phyloP scores from a whole-genome alignment of 2,797 vertebrate species.

The Oophaga sylvatica region DNA sequence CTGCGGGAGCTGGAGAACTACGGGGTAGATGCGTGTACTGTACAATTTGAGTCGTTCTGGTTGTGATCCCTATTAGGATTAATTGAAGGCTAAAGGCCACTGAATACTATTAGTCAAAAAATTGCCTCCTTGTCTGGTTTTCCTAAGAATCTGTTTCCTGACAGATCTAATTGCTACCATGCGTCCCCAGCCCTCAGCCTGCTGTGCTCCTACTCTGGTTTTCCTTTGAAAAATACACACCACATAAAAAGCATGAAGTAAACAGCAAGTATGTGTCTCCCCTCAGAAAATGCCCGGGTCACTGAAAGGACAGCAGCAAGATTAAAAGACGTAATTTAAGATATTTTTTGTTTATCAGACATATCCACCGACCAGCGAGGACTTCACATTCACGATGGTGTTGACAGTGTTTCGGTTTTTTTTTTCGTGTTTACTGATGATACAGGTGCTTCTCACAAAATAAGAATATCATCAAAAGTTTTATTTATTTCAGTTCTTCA shows the following conservation, averaged over 20 bases:
- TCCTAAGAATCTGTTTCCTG: conserved; percentile 44
- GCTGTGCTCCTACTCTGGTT: conserved; percentile 35
- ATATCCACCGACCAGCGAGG: conserved; percentile 53
- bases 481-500: no score
- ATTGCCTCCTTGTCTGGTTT: conserved; percentile 27
- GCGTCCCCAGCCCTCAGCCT: background rate
- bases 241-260: conserved; percentile 58
- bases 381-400: conserved; percentile 54
- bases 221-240: conserved; percentile 44
- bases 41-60: background rate
- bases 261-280: conserved; percentile 64
- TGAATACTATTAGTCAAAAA: conserved; percentile 31
- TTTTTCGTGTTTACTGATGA: conserved; percentile 11
- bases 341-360: conserved; percentile 45
- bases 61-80: conserved; percentile 21
- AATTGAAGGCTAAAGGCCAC: conserved; percentile 30
- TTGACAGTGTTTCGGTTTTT: conserved; percentile 11
- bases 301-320: conserved; percentile 66
- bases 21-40: background rate
- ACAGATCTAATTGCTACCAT: conserved; percentile 56
- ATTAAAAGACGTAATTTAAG: conserved; percentile 54
- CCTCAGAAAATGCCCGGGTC: conserved; percentile 62
- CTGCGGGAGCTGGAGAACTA: background rate
- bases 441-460: no score
- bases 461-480: no score